Evolutionary conservation across 2,113 vertebrate genomes (phyloP).

Genomic region (Daphoenositta chrysoptera): DNA sequence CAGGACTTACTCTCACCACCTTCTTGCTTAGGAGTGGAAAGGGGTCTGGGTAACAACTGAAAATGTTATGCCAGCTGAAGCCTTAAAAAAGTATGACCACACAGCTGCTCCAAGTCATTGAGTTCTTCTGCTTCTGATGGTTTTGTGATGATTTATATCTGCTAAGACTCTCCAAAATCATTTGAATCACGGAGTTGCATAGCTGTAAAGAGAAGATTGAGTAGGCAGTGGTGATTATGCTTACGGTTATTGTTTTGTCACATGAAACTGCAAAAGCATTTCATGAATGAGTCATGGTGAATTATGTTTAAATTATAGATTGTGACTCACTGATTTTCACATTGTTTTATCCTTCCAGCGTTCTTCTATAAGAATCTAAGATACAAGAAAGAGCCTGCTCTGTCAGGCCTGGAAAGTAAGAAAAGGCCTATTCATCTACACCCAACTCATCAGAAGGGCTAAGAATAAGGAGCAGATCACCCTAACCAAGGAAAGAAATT

Average conservation of each 20-base stretch:
- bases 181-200: not conserved
- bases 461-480: not conserved
- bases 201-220: not conserved
- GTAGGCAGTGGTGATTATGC: not conserved
- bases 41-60: not conserved
- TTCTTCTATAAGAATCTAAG: not conserved
- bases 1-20: not conserved
- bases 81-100: not conserved
- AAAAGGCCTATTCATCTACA: not conserved
- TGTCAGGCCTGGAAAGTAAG: not conserved
- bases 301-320: slow-evolving; percentile 29
- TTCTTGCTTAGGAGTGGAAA: not conserved
- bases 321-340: slow-evolving; percentile 35
- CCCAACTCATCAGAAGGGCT: not conserved
- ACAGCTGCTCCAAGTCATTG: not conserved
- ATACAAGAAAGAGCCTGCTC: not conserved
- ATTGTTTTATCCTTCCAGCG: not conserved
- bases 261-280: not conserved
- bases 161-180: not conserved
- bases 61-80: not conserved
- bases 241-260: slow-evolving; percentile 30
- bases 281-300: slow-evolving; percentile 40
- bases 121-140: not conserved
- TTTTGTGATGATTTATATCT: not conserved
- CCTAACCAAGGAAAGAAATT: not conserved